Conservation (phyloP, 2,113 vertebrate genomes). For the Nannospalax galili region DNA sequence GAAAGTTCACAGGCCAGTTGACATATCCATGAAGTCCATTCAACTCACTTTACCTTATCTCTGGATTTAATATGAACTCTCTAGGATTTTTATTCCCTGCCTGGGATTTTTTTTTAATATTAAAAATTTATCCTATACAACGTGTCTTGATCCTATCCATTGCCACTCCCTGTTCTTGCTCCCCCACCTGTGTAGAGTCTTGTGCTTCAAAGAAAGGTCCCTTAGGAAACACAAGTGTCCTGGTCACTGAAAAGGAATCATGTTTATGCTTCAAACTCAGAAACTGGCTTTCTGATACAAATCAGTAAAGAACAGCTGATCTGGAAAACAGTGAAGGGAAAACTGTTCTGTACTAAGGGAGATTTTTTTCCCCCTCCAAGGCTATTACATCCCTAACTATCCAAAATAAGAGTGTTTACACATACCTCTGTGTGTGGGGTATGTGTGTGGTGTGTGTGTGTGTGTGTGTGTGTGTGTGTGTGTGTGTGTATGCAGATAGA, state of each 20-base stretch:
- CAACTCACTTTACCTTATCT: neutral
- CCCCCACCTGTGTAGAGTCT: neutral
- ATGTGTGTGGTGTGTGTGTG: neutral
- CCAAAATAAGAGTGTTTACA: neutral
- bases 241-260: neutral
- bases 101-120: neutral
- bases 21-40: neutral
- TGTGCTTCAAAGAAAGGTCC: conserved; percentile 6
- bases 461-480: neutral
- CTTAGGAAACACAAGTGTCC: neutral
- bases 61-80: neutral
- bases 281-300: conserved; percentile 7
- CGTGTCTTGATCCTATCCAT: neutral
- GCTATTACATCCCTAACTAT: neutral
- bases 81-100: neutral
- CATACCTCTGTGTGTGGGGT: no score
- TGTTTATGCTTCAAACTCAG: neutral
- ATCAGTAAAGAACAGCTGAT: neutral
- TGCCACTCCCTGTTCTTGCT: neutral
- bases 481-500: neutral
- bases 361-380: neutral
- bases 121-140: neutral
- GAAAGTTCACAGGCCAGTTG: neutral
- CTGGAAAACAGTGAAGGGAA: neutral
- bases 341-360: neutral